phyloP scores from a whole-genome alignment of 92 coral and sea anemone genomes.

The Epizoanthus ramosus region DNA sequence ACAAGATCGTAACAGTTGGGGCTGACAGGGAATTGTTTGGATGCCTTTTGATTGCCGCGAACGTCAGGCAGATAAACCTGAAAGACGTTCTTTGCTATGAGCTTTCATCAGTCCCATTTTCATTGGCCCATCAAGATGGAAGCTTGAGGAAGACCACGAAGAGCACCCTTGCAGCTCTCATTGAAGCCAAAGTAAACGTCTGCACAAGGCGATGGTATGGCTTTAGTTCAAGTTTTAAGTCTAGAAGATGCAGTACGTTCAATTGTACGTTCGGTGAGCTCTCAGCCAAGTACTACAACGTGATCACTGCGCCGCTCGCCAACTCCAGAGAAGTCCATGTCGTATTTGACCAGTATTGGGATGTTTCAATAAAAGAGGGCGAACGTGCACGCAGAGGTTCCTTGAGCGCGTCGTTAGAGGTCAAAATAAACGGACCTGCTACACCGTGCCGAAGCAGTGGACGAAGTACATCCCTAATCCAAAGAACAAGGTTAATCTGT shows the following conservation, averaged over 20 bases:
- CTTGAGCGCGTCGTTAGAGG: too few relatives aligned
- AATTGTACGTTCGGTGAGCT: too few relatives aligned
- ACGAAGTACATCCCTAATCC: background rate
- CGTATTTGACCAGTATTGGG: conserved; percentile 16
- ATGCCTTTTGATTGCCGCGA: background rate
- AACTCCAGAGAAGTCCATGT: background rate
- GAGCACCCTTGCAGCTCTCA: too few relatives aligned
- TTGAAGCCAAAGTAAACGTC: too few relatives aligned
- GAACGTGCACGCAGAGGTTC: too few relatives aligned
- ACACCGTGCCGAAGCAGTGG: too few relatives aligned
- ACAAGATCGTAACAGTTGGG: background rate
- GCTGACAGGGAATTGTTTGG: conserved; percentile 11
- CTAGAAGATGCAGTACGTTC: too few relatives aligned
- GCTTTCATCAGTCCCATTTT: background rate
- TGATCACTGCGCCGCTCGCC: too few relatives aligned
- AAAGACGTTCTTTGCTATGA: background rate
- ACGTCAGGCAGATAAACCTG: background rate
- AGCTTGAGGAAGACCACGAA: background rate
- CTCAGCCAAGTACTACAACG: too few relatives aligned
- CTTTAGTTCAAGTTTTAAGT: too few relatives aligned
- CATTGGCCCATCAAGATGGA: background rate
- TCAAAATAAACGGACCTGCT: too few relatives aligned
- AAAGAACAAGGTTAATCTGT: conserved; percentile 40
- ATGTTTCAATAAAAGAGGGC: background rate
- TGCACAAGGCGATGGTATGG: too few relatives aligned